phyloP scores from a whole-genome alignment of 2,888 invertebrate genomes.

The Macrophya annulata region DNA sequence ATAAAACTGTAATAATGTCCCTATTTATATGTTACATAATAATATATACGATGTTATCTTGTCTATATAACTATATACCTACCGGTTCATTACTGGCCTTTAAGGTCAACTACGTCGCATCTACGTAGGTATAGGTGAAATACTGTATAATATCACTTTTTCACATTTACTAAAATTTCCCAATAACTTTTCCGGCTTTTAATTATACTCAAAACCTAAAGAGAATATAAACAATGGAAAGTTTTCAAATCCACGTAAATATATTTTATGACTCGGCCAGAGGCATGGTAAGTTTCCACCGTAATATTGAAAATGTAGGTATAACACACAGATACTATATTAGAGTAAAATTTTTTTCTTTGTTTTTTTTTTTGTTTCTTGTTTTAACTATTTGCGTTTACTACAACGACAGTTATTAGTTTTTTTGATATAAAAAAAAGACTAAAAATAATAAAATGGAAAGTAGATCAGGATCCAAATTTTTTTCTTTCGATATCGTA shows the following conservation, averaged over 20 bases:
- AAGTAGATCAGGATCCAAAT: background rate
- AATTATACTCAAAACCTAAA: background rate
- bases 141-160: background rate
- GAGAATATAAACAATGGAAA: slow-evolving; percentile 46
- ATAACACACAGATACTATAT: background rate
- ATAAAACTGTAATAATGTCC: background rate
- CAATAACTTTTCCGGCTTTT: background rate
- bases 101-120: background rate
- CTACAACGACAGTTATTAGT: too few relatives aligned
- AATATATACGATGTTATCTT: background rate
- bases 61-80: background rate
- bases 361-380: too few relatives aligned
- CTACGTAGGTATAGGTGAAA: background rate
- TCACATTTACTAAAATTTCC: background rate
- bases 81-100: background rate
- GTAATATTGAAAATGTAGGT: background rate
- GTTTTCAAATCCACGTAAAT: background rate
- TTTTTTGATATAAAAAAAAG: too few relatives aligned
- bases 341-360: too few relatives aligned
- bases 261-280: slow-evolving; percentile 6
- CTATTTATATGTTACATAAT: background rate
- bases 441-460: too few relatives aligned
- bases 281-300: slow-evolving; percentile 6
- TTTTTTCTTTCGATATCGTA: background rate
- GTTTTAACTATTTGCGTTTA: too few relatives aligned